A percentile compares a stretch with the other conserved stretches of the same genome.
These are phyloP conservation scores for Rhipidura dahli DNA, from an alignment of 2,113 vertebrate species.

Conservation along the genomic window DNA sequence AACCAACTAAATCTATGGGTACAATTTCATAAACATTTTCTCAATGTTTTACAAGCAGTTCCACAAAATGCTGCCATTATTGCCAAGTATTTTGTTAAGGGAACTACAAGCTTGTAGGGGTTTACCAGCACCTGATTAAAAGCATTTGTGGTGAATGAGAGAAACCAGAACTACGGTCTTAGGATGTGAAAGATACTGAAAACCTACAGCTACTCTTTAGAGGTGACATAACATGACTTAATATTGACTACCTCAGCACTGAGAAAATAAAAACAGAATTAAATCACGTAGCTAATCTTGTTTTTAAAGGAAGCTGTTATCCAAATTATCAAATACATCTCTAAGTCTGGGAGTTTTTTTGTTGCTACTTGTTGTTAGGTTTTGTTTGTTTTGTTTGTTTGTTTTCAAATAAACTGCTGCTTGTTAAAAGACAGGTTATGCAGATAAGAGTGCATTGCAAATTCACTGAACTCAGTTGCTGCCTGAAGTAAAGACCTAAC, in stretches of 20 bases:
- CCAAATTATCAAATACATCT: not conserved
- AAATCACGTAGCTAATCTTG: not conserved
- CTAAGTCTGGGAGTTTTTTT: not conserved
- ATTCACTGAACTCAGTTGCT: not conserved
- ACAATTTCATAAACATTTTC: not conserved
- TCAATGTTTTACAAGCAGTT: not conserved
- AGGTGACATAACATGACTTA: not conserved
- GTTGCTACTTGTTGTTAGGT: not conserved
- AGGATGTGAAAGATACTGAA: not conserved
- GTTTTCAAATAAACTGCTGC: not conserved
- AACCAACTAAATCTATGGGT: not conserved
- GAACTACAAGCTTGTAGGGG: not conserved
- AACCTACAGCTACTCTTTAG: not conserved
- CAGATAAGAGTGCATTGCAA: not conserved
- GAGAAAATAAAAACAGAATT: not conserved
- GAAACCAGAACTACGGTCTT: not conserved
- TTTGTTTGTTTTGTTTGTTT: not conserved
- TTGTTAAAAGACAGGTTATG: not conserved
- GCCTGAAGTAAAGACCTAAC: not conserved
- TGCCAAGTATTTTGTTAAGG: not conserved
- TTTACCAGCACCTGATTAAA: slow-evolving; percentile 14
- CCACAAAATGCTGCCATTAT: not conserved
- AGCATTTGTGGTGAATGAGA: not conserved
- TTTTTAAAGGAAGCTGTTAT: not conserved
- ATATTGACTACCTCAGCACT: not conserved